Evolutionary conservation across 2,113 vertebrate species (phyloP), one percentile per base, ranked within the genome.

Genomic region (Tapirus terrestris): DNA sequence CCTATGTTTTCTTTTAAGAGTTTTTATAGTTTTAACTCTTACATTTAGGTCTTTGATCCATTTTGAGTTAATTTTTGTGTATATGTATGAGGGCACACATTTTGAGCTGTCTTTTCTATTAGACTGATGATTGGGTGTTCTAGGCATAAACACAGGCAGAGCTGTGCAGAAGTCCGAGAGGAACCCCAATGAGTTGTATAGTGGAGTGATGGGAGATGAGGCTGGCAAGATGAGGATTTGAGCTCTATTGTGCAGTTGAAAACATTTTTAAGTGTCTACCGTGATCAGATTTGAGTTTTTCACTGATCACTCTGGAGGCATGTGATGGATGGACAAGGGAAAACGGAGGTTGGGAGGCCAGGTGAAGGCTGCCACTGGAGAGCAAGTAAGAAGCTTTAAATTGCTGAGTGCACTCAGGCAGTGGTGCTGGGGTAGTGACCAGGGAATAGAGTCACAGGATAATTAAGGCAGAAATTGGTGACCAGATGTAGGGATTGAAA

Each of bases 11-110:
- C 16, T 72, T 82, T 23, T 68, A 51, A 67, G 33, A 39, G 27
- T 53, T 20, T 53, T 53, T 29, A 68, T 39, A 61, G 11, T 63
- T 81, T 93, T 93, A 39, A 4, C 7, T 82, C 51, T 97, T 91
- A 56, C n/a, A 60, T 45, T 68, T 53, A 79, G 11, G 18, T 56
- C 29, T 93, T 86, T 27, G 33, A 29, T 36, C 45, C 60, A 86
- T 60, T 94, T 51, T n/a, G 60, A 85, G 67, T 48, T 67, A 25
- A 68, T 85, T 89, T 92, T 60, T 81, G 1, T 8, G 33, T 43
- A 36, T 76, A 31, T 27, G 6, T 81, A 14, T 81, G 56, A 43
- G n/a, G 8, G 1, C 39, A 95, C 68, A 72, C 9, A 27, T 77
- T 79, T 73, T 80, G 82, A 75, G 23, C 20, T 75, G 1, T 39